A percentile compares a stretch with the other conserved stretches of the same genome.
These are phyloP conservation scores for Sinhomidia bicolor DNA, from an alignment of 2,888 invertebrate genomes.

Conservation along the genomic window DNA sequence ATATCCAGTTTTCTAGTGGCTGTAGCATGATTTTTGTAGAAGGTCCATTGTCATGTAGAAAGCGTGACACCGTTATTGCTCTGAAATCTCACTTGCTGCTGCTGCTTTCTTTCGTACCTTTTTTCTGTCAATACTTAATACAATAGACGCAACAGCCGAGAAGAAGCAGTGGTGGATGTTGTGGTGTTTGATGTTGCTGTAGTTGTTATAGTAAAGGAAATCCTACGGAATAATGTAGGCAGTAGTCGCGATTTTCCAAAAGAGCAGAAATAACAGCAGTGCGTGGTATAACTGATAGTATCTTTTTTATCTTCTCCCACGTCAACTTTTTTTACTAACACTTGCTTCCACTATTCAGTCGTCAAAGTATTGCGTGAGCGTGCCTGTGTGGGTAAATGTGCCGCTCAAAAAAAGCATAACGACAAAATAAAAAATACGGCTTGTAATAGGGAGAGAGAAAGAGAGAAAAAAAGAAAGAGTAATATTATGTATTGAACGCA, in stretches of 20 bases:
- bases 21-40: constrained; percentile 12
- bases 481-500: background rate
- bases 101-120: background rate
- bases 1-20: no score
- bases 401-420: background rate
- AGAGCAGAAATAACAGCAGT: no score
- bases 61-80: constrained; percentile 19
- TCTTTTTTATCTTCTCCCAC: background rate
- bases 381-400: background rate
- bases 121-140: constrained; percentile 14
- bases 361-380: background rate
- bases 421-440: background rate
- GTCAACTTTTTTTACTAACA: constrained; percentile 23
- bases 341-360: constrained; percentile 34
- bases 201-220: background rate
- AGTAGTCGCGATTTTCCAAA: background rate
- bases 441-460: no score
- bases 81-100: constrained; percentile 36
- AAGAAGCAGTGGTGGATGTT: background rate
- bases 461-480: no score
- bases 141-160: background rate
- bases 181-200: background rate
- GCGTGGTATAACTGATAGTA: no score
- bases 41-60: constrained; percentile 46
- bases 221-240: background rate